These are phyloP conservation scores for Aphaenogaster floridana DNA, from an alignment of 1,140 invertebrate species.

Conservation along the genomic window DNA sequence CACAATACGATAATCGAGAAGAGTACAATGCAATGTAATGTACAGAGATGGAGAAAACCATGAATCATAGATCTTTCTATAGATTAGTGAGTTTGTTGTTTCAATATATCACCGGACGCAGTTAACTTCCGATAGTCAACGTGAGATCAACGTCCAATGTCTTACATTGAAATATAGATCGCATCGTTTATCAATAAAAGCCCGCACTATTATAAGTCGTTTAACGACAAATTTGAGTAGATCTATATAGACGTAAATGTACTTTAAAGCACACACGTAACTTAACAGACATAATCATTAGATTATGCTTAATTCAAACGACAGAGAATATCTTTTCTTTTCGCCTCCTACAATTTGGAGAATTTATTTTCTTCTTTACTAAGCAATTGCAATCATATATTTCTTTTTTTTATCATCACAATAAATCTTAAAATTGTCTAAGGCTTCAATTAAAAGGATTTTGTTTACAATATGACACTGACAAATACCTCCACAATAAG, in stretches of 20 bases:
- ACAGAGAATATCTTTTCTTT: slow-evolving; percentile 41
- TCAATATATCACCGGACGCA: slow-evolving; percentile 75
- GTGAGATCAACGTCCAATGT: slow-evolving; percentile 77
- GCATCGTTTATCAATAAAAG: slow-evolving; percentile 58
- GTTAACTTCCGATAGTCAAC: slow-evolving; percentile 76
- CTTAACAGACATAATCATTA: slow-evolving; percentile 33
- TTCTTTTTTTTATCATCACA: slow-evolving; percentile 34
- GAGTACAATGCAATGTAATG: slow-evolving; percentile 68
- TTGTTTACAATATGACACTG: slow-evolving; percentile 54
- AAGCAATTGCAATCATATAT: slow-evolving; percentile 45
- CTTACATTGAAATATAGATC: slow-evolving; percentile 74
- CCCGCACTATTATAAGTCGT: slow-evolving; percentile 59
- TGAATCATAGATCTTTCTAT: slow-evolving; percentile 57
- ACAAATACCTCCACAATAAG: slow-evolving; percentile 67
- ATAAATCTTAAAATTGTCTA: slow-evolving; percentile 62
- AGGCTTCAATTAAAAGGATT: slow-evolving; percentile 46
- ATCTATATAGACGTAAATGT: slow-evolving; percentile 64
- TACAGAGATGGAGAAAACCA: slow-evolving; percentile 64
- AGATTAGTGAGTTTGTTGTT: slow-evolving; percentile 61
- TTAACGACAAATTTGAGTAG: slow-evolving; percentile 70
- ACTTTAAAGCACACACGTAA: slow-evolving; percentile 62
- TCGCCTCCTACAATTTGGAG: slow-evolving; percentile 18
- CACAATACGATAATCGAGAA: slow-evolving; percentile 42
- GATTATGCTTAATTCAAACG: slow-evolving; percentile 47
- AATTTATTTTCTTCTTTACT: slow-evolving; percentile 4